These are phyloP conservation scores for Cremastinae sp. DNA, from an alignment of 2,888 invertebrate genomes.

Conservation along the genomic window DNA sequence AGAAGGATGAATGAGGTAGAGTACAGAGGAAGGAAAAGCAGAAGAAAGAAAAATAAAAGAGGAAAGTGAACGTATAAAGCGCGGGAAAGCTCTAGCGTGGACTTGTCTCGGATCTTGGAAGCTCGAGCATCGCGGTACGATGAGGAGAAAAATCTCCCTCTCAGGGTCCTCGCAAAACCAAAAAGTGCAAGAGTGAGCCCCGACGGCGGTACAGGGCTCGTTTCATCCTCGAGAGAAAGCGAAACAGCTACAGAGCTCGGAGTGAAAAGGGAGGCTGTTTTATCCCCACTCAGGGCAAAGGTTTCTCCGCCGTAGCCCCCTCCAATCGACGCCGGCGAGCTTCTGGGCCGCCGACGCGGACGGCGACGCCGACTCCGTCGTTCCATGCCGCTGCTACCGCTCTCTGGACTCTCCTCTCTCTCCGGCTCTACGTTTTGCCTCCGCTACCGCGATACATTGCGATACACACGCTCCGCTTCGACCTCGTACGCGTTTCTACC, in stretches of 20 bases:
- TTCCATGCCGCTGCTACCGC: constrained; percentile 59
- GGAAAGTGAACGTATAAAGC: constrained; percentile 13
- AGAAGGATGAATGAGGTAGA: no score
- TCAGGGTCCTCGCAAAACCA: constrained; percentile 29
- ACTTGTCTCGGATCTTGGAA: constrained; percentile 22
- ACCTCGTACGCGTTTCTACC: constrained; percentile 62
- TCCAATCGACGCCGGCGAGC: constrained; percentile 62
- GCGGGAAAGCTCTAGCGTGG: constrained; percentile 28
- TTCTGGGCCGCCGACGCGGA: constrained; percentile 62
- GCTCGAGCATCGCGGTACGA: constrained; percentile 4
- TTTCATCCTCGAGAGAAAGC: constrained; percentile 39
- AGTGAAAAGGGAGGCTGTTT: constrained; percentile 48
- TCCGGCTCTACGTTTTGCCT: constrained; percentile 61
- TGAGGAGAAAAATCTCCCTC: not conserved
- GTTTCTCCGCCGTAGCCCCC: constrained; percentile 64
- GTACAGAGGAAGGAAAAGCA: no score
- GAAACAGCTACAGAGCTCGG: constrained; percentile 36
- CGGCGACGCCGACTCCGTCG: constrained; percentile 69
- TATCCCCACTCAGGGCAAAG: constrained; percentile 70
- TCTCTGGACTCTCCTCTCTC: constrained; percentile 62
- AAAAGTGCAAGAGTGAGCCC: constrained; percentile 41
- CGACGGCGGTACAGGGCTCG: constrained; percentile 36
- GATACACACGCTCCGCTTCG: constrained; percentile 71
- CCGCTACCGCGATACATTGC: constrained; percentile 77
- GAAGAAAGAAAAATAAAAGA: no score